Evolutionary conservation across 1,140 invertebrate genomes (phyloP).

Genomic region (Aphelinus atriplicis): DNA sequence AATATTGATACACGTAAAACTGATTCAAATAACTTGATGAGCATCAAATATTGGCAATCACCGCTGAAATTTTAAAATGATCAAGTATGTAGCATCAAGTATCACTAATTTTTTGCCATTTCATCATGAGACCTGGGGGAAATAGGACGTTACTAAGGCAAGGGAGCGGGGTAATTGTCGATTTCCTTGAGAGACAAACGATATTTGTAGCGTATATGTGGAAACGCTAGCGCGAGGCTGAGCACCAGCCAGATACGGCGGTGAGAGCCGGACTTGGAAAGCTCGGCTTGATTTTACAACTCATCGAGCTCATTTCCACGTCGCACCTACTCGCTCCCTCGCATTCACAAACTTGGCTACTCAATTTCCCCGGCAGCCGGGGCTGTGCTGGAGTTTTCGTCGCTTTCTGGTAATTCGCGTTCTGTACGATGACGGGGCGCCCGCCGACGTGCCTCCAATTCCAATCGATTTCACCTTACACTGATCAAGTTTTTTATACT

Average conservation of each 20-base stretch:
- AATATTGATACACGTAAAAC: too few species aligned
- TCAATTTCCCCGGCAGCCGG: neutral
- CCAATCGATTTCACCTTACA: neutral
- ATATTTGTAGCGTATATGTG: constrained; percentile 14
- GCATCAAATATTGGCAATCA: too few species aligned
- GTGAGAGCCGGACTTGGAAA: constrained; percentile 48
- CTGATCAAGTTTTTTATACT: neutral
- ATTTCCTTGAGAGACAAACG: constrained; percentile 20
- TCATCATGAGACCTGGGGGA: too few species aligned
- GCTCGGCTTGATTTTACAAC: constrained; percentile 52
- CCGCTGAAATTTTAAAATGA: too few species aligned
- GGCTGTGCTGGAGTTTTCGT: neutral
- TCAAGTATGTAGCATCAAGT: too few species aligned
- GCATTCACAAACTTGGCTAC: neutral
- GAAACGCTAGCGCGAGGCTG: neutral
- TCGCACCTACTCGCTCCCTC: neutral
- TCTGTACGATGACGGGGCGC: neutral
- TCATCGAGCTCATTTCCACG: constrained; percentile 52
- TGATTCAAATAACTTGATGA: too few species aligned
- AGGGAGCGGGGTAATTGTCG: constrained; percentile 5
- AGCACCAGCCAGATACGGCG: constrained; percentile 33
- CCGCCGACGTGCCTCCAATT: neutral
- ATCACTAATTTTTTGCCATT: too few species aligned
- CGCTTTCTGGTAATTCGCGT: too few species aligned
- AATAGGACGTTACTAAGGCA: too few species aligned